Percentiles rank a stretch among this genome's conserved stretches.
Conservation (phyloP, 1,140 invertebrate genomes). For the Matsumurasca onukii region DNA sequence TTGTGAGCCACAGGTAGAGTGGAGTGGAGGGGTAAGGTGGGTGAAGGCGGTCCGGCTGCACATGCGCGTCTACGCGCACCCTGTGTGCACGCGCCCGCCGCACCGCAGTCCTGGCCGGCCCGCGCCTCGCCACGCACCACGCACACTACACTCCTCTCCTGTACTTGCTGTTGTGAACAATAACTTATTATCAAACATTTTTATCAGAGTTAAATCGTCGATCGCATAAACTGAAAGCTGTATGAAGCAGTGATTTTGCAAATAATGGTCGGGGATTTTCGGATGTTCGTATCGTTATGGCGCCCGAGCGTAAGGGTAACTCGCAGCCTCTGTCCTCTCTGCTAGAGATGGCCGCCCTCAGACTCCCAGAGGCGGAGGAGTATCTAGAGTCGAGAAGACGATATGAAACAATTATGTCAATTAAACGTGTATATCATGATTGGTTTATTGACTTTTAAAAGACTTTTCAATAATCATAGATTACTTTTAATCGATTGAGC, state of each 20-base stretch:
- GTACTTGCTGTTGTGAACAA: too few relatives aligned
- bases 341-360: conserved; percentile 48
- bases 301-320: background rate
- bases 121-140: background rate
- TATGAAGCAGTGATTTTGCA: conserved; percentile 29
- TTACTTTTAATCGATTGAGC: too few relatives aligned
- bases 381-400: conserved; percentile 39
- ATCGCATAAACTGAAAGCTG: conserved; percentile 24
- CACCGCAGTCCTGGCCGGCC: too few relatives aligned
- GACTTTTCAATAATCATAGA: too few relatives aligned
- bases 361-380: conserved; percentile 53
- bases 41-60: background rate
- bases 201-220: too few relatives aligned
- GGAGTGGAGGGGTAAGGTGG: background rate
- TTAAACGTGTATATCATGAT: too few relatives aligned
- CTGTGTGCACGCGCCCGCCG: too few relatives aligned
- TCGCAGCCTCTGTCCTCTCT: background rate
- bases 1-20: background rate
- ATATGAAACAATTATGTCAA: too few relatives aligned
- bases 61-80: too few relatives aligned
- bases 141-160: background rate
- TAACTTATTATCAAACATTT: too few relatives aligned
- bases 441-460: too few relatives aligned
- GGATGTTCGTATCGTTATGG: background rate
- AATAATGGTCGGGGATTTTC: background rate